These are phyloP conservation scores for Leptogaster cylindrica DNA, from an alignment of 2,888 invertebrate species.

Conservation along the genomic window DNA sequence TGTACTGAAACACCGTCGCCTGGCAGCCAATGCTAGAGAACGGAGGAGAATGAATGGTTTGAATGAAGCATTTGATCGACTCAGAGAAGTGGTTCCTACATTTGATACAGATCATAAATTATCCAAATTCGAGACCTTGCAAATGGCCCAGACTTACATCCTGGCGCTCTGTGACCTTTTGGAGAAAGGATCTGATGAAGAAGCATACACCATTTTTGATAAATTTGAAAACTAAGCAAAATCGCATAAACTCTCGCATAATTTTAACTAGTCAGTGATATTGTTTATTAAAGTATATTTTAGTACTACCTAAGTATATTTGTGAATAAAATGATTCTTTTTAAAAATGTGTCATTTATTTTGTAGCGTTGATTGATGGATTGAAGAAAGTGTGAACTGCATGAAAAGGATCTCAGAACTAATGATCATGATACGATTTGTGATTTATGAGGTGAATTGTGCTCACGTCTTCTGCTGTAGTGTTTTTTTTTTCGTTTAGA, in stretches of 20 bases:
- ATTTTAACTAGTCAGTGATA: slow-evolving; percentile 1
- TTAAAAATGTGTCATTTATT: slow-evolving; percentile 6
- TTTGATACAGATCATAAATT: slow-evolving; percentile 74
- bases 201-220: slow-evolving; percentile 10
- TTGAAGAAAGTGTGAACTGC: too few species aligned
- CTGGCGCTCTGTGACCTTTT: slow-evolving; percentile 63
- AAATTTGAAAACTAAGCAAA: background rate
- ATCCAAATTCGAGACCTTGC: slow-evolving; percentile 78
- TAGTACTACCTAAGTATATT: slow-evolving; percentile 6
- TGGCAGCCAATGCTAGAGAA: slow-evolving; percentile 78
- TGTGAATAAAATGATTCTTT: slow-evolving; percentile 17
- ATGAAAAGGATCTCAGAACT: too few species aligned
- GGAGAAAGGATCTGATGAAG: slow-evolving; percentile 12
- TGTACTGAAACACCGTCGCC: slow-evolving; percentile 64
- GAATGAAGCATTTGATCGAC: slow-evolving; percentile 75
- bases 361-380: too few species aligned
- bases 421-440: too few species aligned
- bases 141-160: slow-evolving; percentile 82
- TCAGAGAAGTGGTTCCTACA: slow-evolving; percentile 75
- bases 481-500: too few species aligned
- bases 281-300: slow-evolving; percentile 19
- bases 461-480: too few species aligned
- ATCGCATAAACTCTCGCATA: background rate
- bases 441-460: too few species aligned
- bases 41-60: slow-evolving; percentile 76